Evolutionary conservation across 2,888 invertebrate species (phyloP).

Genomic region (Aspidapion aeneum): DNA sequence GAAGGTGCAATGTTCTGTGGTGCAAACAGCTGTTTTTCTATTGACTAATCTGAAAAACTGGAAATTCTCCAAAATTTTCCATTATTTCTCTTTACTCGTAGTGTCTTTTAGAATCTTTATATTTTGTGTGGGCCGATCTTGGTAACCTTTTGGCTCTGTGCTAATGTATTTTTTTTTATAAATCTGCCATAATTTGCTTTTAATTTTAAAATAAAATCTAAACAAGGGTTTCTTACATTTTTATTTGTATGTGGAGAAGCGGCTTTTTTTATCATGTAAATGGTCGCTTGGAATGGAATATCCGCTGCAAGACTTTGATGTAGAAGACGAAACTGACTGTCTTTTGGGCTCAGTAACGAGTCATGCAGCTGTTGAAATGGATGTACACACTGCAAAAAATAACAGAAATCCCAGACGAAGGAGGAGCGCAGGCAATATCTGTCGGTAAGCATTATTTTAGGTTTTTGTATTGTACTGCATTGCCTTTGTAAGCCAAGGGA

Average conservation of each 20-base stretch:
- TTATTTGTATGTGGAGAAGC: too few species aligned
- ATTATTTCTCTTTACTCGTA: background rate
- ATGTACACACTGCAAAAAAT: constrained; percentile 39
- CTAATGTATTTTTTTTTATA: background rate
- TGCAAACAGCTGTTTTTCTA: too few species aligned
- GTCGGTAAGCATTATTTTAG: constrained; percentile 36
- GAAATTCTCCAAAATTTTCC: background rate
- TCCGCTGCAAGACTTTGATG: constrained; percentile 48
- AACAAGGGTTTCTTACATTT: too few species aligned
- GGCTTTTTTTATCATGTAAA: background rate
- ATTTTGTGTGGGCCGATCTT: background rate
- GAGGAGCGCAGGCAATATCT: constrained; percentile 39
- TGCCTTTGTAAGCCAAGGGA: too few species aligned
- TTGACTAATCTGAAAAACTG: too few species aligned
- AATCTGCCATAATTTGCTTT: too few species aligned
- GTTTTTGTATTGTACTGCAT: too few species aligned
- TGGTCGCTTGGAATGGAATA: constrained; percentile 43
- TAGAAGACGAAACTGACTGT: constrained; percentile 48
- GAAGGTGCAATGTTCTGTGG: too few species aligned
- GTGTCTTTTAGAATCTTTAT: background rate
- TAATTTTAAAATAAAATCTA: too few species aligned
- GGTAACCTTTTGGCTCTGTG: background rate
- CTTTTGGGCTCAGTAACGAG: constrained; percentile 42
- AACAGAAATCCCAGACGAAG: constrained; percentile 42
- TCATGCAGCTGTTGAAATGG: constrained; percentile 47